These are phyloP conservation scores for Orthonyx spaldingii DNA, from an alignment of 2,113 vertebrate species.

Conservation along the genomic window DNA sequence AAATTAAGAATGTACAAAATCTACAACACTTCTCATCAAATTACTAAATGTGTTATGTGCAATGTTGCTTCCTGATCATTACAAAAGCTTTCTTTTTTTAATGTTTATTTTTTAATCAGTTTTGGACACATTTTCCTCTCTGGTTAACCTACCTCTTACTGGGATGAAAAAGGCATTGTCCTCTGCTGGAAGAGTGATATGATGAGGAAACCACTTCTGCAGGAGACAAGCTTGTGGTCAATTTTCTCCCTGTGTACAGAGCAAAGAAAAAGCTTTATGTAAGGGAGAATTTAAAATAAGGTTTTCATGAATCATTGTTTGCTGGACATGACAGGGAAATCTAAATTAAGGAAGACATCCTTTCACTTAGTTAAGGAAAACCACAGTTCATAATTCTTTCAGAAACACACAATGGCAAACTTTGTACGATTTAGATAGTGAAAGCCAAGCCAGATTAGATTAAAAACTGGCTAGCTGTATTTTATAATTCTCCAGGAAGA, in stretches of 20 bases:
- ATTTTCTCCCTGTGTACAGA: conserved; percentile 13
- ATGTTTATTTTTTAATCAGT: conserved; percentile 27
- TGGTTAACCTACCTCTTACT: conserved; percentile 57
- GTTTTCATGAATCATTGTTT: conserved; percentile 65
- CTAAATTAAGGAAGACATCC: conserved; percentile 62
- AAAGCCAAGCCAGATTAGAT: conserved; percentile 18
- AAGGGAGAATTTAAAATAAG: conserved; percentile 30
- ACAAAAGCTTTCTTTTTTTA: neutral
- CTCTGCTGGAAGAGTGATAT: conserved; percentile 62
- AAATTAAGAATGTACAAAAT: neutral
- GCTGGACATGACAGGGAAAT: conserved; percentile 38
- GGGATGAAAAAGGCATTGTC: conserved; percentile 59
- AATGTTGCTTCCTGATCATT: neutral
- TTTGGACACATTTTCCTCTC: conserved; percentile 59
- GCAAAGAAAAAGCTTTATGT: conserved; percentile 11
- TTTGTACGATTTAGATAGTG: conserved; percentile 30
- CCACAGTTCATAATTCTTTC: conserved; percentile 65
- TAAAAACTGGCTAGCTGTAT: neutral
- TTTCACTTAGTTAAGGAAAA: conserved; percentile 57
- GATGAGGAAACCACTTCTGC: conserved; percentile 67
- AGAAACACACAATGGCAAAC: conserved; percentile 29
- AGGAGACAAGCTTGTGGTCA: conserved; percentile 58
- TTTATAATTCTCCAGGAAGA: conserved; percentile 4
- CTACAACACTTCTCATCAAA: neutral
- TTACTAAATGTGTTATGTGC: neutral